A percentile compares a stretch with the other conserved stretches of the same genome.
Evolutionary conservation across 2,888 invertebrate species (phyloP).

Genomic region (Apoderus coryli): DNA sequence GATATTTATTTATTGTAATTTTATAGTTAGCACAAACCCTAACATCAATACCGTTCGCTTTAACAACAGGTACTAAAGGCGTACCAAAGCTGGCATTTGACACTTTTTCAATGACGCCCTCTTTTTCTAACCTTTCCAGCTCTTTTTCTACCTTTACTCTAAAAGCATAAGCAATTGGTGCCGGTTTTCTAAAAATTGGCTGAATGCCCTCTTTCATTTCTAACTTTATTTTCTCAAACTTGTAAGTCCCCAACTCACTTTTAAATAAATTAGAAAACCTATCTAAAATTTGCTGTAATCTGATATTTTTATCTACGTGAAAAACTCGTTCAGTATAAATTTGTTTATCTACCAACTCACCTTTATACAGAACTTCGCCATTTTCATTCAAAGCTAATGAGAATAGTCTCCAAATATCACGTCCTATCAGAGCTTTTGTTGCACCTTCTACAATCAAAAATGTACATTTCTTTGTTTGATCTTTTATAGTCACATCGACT

Average conservation of each 20-base stretch:
- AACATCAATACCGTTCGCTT: slow-evolving; percentile 15
- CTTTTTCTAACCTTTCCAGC: slow-evolving; percentile 6
- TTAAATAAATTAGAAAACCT: too few species aligned
- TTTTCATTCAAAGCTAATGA: not conserved
- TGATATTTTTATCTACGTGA: slow-evolving; percentile 1
- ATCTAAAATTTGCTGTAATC: too few species aligned
- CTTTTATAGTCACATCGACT: slow-evolving; percentile 4
- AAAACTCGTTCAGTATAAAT: too few species aligned
- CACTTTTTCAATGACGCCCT: slow-evolving; percentile 8
- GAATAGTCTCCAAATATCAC: slow-evolving; percentile 6
- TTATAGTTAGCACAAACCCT: too few species aligned
- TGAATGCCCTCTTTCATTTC: too few species aligned
- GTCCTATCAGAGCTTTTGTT: slow-evolving; percentile 7
- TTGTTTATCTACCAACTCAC: too few species aligned
- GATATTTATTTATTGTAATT: slow-evolving; percentile 18
- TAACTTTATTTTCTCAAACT: too few species aligned
- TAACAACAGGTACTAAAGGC: slow-evolving; percentile 11
- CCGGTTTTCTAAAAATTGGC: too few species aligned
- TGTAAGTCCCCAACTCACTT: too few species aligned
- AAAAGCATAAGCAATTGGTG: too few species aligned
- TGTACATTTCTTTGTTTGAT: not conserved
- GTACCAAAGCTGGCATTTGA: slow-evolving; percentile 10
- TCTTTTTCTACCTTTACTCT: slow-evolving; percentile 6
- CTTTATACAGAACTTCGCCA: too few species aligned
- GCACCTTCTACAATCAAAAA: slow-evolving; percentile 9